Evolutionary conservation across 2,797 vertebrate genomes (phyloP), one percentile per base, ranked within the genome.

Genomic region (Setipinna tenuifilis): DNA sequence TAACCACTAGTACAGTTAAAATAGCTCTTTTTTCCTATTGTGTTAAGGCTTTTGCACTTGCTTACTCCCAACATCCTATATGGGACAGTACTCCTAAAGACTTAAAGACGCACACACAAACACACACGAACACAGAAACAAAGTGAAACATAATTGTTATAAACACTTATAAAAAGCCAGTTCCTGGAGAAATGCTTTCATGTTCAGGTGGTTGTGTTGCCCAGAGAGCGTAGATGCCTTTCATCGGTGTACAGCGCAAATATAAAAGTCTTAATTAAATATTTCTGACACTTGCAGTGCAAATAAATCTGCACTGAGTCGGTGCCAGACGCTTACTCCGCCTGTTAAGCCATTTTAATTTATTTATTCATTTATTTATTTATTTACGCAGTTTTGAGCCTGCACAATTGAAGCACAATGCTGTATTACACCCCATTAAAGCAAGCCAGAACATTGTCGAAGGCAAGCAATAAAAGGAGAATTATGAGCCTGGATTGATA

Each of bases 291-390:
- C 71, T 78, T 44, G 71, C 71, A 44, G 31, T 21, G 71, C 71
- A 78, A 78, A 78, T 78, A 78, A 78, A 78, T 78, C 71, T 78
- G 71, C 35, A 41, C 17, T 17, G 71, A 16, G 71, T 78, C 71
- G 6, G 31, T 44, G 71, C 71, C 71, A 78, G 19, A 0, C 31
- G 31, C 71, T 78, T 78, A 78, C 71, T 78, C 35, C 19, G 71
- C 71, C 71, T 44, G 71, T 78, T 78, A 44, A 78, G 19, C 71
- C 31, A 78, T 78, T 78, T 31, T 35, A 21, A 78, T 78, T 78
- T 44, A 78, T 78, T 21, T 78, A 78, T 78, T 21, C 17, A 7
- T 78, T 78, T 78, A 31, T 31, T 71, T 65, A 75, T 75, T 75
- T 75, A 78, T 78, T 44, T 78, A 0, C 35, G 7, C 71, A 1